Conservation (phyloP, 2,888 invertebrate genomes). For the Pristionchus arcanus region DNA sequence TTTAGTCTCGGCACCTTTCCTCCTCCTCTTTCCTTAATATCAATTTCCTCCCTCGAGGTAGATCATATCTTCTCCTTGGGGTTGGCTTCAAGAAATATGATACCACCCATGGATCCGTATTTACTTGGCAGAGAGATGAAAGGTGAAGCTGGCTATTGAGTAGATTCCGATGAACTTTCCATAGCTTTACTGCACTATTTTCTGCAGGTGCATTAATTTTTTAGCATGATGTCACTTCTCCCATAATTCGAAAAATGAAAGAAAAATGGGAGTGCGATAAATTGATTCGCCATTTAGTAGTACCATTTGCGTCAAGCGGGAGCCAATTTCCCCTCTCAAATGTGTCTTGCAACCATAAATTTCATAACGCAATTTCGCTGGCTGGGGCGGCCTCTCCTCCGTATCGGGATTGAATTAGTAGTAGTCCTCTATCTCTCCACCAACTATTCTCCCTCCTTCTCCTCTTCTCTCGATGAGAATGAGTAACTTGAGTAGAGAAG, state of each 20-base stretch:
- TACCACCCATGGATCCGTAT: too few species aligned
- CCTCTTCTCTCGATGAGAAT: not conserved
- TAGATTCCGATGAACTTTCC: not conserved
- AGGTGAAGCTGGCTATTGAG: not conserved
- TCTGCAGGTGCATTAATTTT: not conserved
- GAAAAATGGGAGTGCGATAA: not conserved
- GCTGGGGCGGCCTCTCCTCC: not conserved
- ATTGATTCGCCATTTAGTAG: not conserved
- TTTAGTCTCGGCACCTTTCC: too few species aligned
- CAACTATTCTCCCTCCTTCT: not conserved
- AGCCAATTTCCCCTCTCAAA: not conserved
- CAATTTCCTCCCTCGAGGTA: too few species aligned
- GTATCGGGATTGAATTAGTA: slow-evolving; percentile 33
- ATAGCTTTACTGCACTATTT: not conserved
- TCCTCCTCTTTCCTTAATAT: too few species aligned
- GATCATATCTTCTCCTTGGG: too few species aligned
- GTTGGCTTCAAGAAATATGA: too few species aligned
- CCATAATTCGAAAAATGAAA: not conserved
- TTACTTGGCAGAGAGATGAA: too few species aligned
- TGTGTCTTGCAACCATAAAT: slow-evolving; percentile 43
- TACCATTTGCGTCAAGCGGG: not conserved
- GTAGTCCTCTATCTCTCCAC: slow-evolving; percentile 40
- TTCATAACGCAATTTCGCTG: slow-evolving; percentile 35
- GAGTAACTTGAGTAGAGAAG: slow-evolving; percentile 48
- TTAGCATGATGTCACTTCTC: not conserved